These are phyloP conservation scores for Chymomyza fuscimana DNA, from an alignment of 2,888 invertebrate genomes.

Conservation along the genomic window DNA sequence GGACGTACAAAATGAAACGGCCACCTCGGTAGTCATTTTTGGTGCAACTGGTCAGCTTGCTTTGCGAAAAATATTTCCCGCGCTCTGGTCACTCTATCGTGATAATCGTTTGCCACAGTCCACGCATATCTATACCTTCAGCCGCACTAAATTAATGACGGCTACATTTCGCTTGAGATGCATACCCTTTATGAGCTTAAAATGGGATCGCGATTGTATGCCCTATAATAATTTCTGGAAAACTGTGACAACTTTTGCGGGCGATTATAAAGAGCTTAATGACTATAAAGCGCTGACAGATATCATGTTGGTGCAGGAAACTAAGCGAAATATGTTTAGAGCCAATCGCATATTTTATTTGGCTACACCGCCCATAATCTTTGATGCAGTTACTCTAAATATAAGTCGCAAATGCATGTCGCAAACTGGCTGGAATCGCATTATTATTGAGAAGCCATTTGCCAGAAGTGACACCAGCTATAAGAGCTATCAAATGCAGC, in stretches of 20 bases:
- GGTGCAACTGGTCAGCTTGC: constrained; percentile 55
- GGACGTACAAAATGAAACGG: constrained; percentile 50
- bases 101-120: constrained; percentile 53
- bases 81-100: constrained; percentile 57
- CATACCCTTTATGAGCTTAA: constrained; percentile 50
- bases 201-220: constrained; percentile 37
- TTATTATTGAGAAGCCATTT: constrained; percentile 61
- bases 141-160: constrained; percentile 41
- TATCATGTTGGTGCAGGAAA: constrained; percentile 48
- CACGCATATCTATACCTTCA: constrained; percentile 49
- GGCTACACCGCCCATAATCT: constrained; percentile 47
- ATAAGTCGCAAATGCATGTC: constrained; percentile 47
- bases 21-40: constrained; percentile 56
- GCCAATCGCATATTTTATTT: constrained; percentile 62
- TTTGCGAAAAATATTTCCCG: constrained; percentile 46
- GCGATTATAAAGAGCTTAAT: constrained; percentile 39
- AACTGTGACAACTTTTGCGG: constrained; percentile 44
- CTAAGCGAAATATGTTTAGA: constrained; percentile 31
- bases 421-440: constrained; percentile 47
- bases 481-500: constrained; percentile 41
- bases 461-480: constrained; percentile 47
- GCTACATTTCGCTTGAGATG: constrained; percentile 43
- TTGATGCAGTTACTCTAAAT: constrained; percentile 51
- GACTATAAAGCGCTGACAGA: constrained; percentile 37
- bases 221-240: constrained; percentile 60